Evolutionary conservation across 2,888 invertebrate species (phyloP).

Genomic region (Melieria crassipennis): DNA sequence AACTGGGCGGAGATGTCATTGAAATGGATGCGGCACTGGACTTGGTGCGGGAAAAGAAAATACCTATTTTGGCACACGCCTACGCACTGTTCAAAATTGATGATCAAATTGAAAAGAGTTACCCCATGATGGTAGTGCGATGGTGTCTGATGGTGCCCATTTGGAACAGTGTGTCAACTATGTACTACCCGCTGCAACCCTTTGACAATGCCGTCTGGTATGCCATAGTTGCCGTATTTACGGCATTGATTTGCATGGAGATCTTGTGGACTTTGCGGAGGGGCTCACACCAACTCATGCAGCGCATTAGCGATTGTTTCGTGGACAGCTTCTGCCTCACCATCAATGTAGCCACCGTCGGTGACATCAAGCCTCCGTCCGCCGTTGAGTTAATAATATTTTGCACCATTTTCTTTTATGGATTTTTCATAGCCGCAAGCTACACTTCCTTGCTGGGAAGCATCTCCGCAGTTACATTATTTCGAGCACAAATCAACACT

Average conservation of each 20-base stretch:
- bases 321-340: constrained; percentile 49
- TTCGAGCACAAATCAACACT: constrained; percentile 54
- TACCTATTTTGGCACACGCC: constrained; percentile 53
- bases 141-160: constrained; percentile 56
- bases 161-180: constrained; percentile 49
- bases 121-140: constrained; percentile 52
- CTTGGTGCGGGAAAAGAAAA: constrained; percentile 45
- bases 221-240: constrained; percentile 42
- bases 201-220: constrained; percentile 52
- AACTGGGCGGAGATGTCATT: constrained; percentile 43
- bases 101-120: constrained; percentile 52
- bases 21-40: constrained; percentile 54
- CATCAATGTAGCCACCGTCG: constrained; percentile 48
- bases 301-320: constrained; percentile 1
- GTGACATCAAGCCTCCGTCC: constrained; percentile 41
- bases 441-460: constrained; percentile 57
- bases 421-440: constrained; percentile 51
- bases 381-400: constrained; percentile 46
- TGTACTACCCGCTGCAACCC: constrained; percentile 52
- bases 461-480: constrained; percentile 54
- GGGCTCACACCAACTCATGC: not conserved
- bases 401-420: constrained; percentile 49
- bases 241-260: constrained; percentile 5
- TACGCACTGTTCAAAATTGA: constrained; percentile 52
- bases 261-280: not conserved